Base-by-base conservation (phyloP, 1,140 invertebrate genomes). In the Solen grandis region DNA sequence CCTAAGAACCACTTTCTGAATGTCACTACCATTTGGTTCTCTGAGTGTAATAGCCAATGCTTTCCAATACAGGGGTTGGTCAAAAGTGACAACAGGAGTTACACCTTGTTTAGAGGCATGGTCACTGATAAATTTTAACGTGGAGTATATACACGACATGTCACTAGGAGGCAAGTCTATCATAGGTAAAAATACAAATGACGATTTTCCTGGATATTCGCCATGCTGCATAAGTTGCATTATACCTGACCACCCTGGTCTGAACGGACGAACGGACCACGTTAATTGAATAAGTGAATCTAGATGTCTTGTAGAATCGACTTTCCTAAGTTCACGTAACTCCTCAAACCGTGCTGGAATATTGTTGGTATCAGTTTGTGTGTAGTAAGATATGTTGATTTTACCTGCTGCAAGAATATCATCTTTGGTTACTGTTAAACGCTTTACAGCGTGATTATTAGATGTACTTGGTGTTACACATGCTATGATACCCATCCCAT, bases 31-130 rank as follows among this genome's bases (percentile, higher is more conserved):
- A 5, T 16, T 0, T 60, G 46, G 25, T 68, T 88, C 81, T 22
- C 13, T 66, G 4, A 29, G n/a, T 27, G 86, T 69, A 13, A 87
- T 87, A 22, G 25, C 35, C 1, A 38, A 25, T 2, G 85, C 77
- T 63, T 89, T 90, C 72, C 72, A 83, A 66, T 66, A 90, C 25
- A 90, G 75, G 25, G 88, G 84, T 50, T 88, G 78, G 46, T 87
- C 83, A 76, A 90, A 87, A 19, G 85, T 88, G 14, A 90, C 19
- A 1, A 86, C 73, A 65, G 81, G 86, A 27, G 82, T 85, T 1
- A 36, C 50, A 22, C 31, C 46, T 31, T 84, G 73, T 22, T 55
- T 72, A 74, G 50, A 27, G 38, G 82, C 70, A n/a, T 87, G 41
- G 19, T 54, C 25, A 46, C 59, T 63, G 50, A 90, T 75, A 55